These are phyloP conservation scores for Drosophila bifasciata DNA, from an alignment of 1,140 invertebrate genomes.

Conservation along the genomic window DNA sequence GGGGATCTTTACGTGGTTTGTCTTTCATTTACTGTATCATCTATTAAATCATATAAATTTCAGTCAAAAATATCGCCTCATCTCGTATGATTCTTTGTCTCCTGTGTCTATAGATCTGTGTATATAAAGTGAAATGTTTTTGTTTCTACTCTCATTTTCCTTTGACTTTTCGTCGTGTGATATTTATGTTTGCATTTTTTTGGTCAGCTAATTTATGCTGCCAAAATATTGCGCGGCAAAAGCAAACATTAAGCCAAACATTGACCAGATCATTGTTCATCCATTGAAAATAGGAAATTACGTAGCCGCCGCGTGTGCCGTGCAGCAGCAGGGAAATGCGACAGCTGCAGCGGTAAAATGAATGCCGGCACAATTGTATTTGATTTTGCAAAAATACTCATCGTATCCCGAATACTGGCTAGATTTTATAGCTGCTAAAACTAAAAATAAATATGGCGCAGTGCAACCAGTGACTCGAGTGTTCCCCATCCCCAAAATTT, in stretches of 20 bases:
- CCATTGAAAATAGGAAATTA: slow-evolving; percentile 60
- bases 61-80: slow-evolving; percentile 1
- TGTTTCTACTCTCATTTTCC: slow-evolving; percentile 16
- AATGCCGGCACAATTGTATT: slow-evolving; percentile 61
- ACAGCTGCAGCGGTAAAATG: slow-evolving; percentile 69
- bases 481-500: background rate
- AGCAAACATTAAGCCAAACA: slow-evolving; percentile 14
- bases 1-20: no score
- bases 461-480: slow-evolving; percentile 33
- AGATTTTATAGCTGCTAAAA: slow-evolving; percentile 57
- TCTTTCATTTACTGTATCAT: slow-evolving; percentile 2
- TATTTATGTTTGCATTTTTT: slow-evolving; percentile 55
- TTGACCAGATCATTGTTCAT: slow-evolving; percentile 8
- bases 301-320: slow-evolving; percentile 65
- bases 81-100: slow-evolving; percentile 17
- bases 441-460: slow-evolving; percentile 70
- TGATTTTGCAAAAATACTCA: slow-evolving; percentile 16
- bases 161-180: slow-evolving; percentile 37
- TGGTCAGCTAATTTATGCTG: slow-evolving; percentile 45
- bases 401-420: slow-evolving; percentile 11
- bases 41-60: slow-evolving; percentile 36
- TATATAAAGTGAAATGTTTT: slow-evolving; percentile 26
- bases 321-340: slow-evolving; percentile 43
- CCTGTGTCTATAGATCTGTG: slow-evolving; percentile 5
- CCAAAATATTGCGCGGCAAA: slow-evolving; percentile 18